These are phyloP conservation scores for Wasmannia auropunctata DNA, from an alignment of 1,140 invertebrate genomes.

Conservation along the genomic window DNA sequence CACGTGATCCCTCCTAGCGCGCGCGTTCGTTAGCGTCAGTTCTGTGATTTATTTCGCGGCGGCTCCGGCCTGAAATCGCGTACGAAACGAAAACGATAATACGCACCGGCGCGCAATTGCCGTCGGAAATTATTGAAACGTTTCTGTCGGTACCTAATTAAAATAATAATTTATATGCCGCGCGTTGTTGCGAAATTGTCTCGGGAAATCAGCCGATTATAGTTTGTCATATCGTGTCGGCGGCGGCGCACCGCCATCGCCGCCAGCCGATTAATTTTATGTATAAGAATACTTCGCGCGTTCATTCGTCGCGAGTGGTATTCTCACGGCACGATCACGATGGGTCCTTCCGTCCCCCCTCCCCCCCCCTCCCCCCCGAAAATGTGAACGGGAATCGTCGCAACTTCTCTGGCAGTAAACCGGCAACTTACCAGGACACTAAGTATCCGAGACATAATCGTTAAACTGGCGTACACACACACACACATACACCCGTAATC, in stretches of 20 bases:
- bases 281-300: too few relatives aligned
- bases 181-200: conserved; percentile 33
- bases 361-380: not conserved
- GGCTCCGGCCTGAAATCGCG: conserved; percentile 58
- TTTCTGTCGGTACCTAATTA: conserved; percentile 51
- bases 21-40: conserved; percentile 64
- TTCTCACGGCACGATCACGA: not conserved
- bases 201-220: conserved; percentile 31
- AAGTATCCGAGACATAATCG: conserved; percentile 56
- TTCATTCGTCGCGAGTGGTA: not conserved
- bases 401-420: conserved; percentile 33
- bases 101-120: conserved; percentile 33
- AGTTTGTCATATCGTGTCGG: conserved; percentile 10
- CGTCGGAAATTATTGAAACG: conserved; percentile 50
- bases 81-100: conserved; percentile 52
- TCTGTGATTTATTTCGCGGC: conserved; percentile 65
- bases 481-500: conserved; percentile 39
- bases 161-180: conserved; percentile 39
- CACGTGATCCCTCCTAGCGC: conserved; percentile 59
- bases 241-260: too few relatives aligned
- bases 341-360: too few relatives aligned
- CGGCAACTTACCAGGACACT: conserved; percentile 31
- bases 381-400: not conserved
- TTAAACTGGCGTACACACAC: too few relatives aligned
- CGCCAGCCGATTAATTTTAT: conserved; percentile 1